Evolutionary conservation across 2,113 vertebrate species (phyloP).

Genomic region (Dipodomys merriami): DNA sequence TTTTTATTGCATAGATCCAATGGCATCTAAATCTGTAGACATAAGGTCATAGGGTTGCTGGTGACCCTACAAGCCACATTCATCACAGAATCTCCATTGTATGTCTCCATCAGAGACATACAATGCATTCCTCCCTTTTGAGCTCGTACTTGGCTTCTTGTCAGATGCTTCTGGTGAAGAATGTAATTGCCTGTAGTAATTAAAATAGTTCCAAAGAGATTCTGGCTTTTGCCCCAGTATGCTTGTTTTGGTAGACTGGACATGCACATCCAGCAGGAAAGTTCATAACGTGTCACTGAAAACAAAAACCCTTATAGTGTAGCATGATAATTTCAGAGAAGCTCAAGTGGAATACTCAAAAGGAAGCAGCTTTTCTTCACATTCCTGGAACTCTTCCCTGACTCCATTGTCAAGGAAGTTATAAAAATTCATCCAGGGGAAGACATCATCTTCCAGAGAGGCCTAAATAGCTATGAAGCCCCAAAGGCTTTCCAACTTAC

Average conservation of each 20-base stretch:
- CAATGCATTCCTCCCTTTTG: slow-evolving; percentile 52
- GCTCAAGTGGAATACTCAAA: background rate
- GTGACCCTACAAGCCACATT: background rate
- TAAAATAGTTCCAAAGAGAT: background rate
- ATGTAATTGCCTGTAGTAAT: slow-evolving; percentile 2
- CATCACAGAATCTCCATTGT: slow-evolving; percentile 41
- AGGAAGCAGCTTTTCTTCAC: background rate
- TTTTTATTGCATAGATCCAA: background rate
- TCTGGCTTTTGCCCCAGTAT: slow-evolving; percentile 4
- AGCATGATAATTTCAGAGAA: background rate
- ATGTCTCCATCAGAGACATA: background rate
- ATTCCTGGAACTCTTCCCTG: background rate
- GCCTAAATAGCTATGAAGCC: background rate
- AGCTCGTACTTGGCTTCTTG: slow-evolving; percentile 32
- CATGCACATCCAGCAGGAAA: background rate
- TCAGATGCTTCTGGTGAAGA: slow-evolving; percentile 49
- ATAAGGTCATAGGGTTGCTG: background rate
- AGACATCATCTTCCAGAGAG: background rate
- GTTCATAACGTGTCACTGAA: background rate
- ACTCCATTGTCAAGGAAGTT: background rate
- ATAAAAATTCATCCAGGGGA: background rate
- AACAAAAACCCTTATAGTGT: slow-evolving; percentile 19
- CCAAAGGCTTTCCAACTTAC: background rate
- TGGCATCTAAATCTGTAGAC: slow-evolving; percentile 5
- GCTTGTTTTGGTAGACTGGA: slow-evolving; percentile 44